A percentile compares a stretch with the other conserved stretches of the same genome.
These are phyloP conservation scores for Prionailurus bengalensis DNA, from an alignment of 2,113 vertebrate species.

Conservation along the genomic window DNA sequence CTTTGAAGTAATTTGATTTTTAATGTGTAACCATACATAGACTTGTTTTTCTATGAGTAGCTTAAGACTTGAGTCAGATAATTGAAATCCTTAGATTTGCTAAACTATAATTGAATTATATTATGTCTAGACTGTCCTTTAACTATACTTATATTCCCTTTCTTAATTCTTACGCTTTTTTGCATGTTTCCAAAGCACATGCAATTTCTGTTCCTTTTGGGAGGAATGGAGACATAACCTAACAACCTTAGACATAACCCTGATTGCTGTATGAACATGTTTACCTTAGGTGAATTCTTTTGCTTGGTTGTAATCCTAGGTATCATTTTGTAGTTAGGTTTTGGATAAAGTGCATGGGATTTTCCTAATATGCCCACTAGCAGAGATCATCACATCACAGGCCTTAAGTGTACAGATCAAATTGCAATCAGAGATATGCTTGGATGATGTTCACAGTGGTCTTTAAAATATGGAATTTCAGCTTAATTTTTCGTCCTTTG, in stretches of 20 bases:
- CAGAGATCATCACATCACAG: background rate
- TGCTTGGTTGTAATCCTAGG: background rate
- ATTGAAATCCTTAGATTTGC: conserved; percentile 11
- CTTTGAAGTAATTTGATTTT: background rate
- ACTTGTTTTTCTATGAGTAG: background rate
- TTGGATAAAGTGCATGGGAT: background rate
- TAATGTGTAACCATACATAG: background rate
- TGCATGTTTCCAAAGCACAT: background rate
- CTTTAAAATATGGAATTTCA: background rate
- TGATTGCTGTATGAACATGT: background rate
- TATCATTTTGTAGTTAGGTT: background rate
- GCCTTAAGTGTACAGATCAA: background rate
- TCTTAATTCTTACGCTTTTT: background rate
- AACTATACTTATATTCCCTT: background rate
- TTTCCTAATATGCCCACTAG: background rate
- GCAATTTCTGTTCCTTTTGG: background rate
- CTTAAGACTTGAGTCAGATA: background rate
- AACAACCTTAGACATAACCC: background rate
- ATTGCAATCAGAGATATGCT: background rate
- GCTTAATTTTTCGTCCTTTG: background rate
- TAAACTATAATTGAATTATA: background rate
- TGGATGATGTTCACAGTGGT: background rate
- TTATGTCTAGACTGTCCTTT: background rate
- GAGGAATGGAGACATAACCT: background rate
- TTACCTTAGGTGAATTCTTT: background rate